Base-by-base conservation (phyloP, 2,888 invertebrate species). In the Agrotis segetum region DNA sequence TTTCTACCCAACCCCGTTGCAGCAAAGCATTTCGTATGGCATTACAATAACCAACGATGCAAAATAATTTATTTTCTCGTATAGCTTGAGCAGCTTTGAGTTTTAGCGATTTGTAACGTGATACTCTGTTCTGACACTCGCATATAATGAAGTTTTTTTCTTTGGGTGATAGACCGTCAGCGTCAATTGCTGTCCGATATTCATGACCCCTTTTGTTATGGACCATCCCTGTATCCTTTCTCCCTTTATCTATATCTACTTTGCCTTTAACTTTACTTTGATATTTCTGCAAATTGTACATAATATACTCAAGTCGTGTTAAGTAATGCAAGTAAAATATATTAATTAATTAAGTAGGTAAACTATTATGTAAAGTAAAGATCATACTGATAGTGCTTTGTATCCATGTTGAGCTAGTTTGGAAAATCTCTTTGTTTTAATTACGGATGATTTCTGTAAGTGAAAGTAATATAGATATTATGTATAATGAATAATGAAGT, bases 1-100 rank as follows among this genome's bases (percentile, higher is more conserved):
- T 98, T 91, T 98, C 98, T 3, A 98, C 92, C 98, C 98, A 98
- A 0, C 98, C 98, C 49, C 96, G 94, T 56, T 96, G 96, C 58
- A 96, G 82, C 70, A 98, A 92, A 0, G 97, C 97, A 79, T 94
- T 95, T 59, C 97, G 93, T 14, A 97, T 92, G 3, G 96, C 92
- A 34, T 91, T 92, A 81, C 95, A 97, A 58, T 86, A 88, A 6
- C 97, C 97, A 63, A 94, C 93, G 24, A 97, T 90, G 2, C 96
- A 93, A 88, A 97, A 97, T 79, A 97, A 96, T 91, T 97, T 97
- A 68, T 91, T 92, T 16, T 95, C 88, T 78, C 88, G 89, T 67
- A 96, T 95, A n/a, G 97, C 97, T 60, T 83, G 86, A 11, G 93
- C 88, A 17, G 97, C 97, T 77, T 94, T 88, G 4, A 85, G 89